Evolutionary conservation across 2,113 vertebrate species (phyloP).

Genomic region (Perca schrenkii): DNA sequence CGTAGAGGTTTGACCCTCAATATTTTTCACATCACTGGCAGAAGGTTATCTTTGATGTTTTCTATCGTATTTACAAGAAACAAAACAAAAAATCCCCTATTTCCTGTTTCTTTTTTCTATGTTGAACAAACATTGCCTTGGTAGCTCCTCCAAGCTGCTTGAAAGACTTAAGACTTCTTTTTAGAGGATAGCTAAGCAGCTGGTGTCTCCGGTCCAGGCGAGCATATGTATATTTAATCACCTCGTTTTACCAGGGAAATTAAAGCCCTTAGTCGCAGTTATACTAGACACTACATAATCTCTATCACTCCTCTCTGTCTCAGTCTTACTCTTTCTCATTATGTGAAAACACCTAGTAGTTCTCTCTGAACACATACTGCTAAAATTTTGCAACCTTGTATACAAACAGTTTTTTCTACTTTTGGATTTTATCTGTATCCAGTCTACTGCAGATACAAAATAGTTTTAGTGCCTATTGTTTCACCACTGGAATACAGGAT

Average conservation of each 20-base stretch:
- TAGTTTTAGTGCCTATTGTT: not conserved
- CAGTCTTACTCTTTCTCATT: constrained; percentile 40
- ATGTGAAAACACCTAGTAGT: not conserved
- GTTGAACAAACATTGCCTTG: not conserved
- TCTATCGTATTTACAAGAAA: not conserved
- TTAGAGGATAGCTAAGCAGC: constrained; percentile 7
- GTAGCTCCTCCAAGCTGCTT: not conserved
- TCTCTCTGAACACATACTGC: not conserved
- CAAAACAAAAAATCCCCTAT: not conserved
- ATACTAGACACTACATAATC: constrained; percentile 52
- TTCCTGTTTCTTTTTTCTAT: not conserved
- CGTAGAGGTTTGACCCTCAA: not conserved
- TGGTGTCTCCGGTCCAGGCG: constrained; percentile 15
- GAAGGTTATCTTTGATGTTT: not conserved
- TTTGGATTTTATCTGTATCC: not conserved
- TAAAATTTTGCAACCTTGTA: not conserved
- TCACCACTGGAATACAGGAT: not conserved
- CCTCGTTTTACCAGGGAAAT: constrained; percentile 66
- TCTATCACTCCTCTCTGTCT: constrained; percentile 27
- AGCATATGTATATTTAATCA: constrained; percentile 71
- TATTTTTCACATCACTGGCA: not conserved
- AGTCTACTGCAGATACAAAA: not conserved
- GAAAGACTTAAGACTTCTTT: not conserved
- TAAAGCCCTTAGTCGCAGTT: constrained; percentile 53
- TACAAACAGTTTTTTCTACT: not conserved